Base-by-base conservation (phyloP, 2,113 vertebrate genomes). In the Egretta garzetta region DNA sequence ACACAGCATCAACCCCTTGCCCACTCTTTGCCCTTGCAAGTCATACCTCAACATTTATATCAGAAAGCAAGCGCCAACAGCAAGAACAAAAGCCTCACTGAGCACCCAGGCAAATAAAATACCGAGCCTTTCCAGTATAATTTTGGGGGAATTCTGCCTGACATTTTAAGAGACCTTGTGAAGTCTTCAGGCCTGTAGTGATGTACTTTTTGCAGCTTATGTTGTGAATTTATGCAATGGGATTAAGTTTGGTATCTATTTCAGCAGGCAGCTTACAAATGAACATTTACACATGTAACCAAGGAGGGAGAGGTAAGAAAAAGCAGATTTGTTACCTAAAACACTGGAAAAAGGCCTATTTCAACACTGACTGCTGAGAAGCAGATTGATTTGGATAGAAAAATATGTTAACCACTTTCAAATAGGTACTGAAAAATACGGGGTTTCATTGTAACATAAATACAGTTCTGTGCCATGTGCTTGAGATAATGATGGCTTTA, bases 201-300 rank as follows among this genome's bases (percentile, higher is more conserved):
- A 80, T 96, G 80, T 80, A 83, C 71, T 92, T 98, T 97, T 93
- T 97, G 76, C 80, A 97, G 70, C 53, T 97, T 92, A 83, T 59
- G 62, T 77, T 96, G 87, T 10, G 26, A 94, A 96, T 98, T 97
- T 93, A 90, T 84, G 88, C 91, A 94, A 45, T 93, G 96, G 92
- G 89, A 47, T 95, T 94, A 93, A 83, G 63, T 94, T 94, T 89
- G 95, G 93, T 95, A 92, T 92, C 84, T 96, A 50, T 96, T 97
- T 97, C 88, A 96, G 83, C 89, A 97, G 92, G 74, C 80, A 91
- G 92, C 59, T 94, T 84, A 16, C 79, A 93, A 89, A 79, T n/a
- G 52, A 86, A 47, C 41, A 24, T 88, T 91, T 66, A 52, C 64
- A 73, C 2, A 1, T 12, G 14, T 58, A 92, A 92, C 63, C 23